phyloP scores from a whole-genome alignment of 2,113 vertebrate genomes.

The Solenodon paradoxus region DNA sequence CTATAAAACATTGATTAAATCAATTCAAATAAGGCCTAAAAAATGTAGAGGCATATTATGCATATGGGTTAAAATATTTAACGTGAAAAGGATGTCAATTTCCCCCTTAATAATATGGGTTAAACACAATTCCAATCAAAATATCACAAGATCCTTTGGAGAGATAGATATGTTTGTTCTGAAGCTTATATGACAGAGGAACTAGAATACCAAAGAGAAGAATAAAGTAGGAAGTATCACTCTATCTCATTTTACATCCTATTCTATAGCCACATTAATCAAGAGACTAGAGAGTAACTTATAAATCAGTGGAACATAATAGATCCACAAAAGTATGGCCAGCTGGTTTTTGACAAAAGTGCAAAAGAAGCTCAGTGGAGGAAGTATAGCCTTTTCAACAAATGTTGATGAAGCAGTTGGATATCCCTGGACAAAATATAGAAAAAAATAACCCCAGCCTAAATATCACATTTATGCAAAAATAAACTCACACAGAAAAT shows the following conservation, averaged over 20 bases:
- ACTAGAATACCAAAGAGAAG: not conserved
- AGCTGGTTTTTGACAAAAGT: not conserved
- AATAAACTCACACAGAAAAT: not conserved
- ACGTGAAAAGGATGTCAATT: not conserved
- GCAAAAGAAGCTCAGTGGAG: not conserved
- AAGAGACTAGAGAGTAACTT: not conserved
- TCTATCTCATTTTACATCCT: not conserved
- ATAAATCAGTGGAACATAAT: not conserved
- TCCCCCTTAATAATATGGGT: not conserved
- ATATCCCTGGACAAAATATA: not conserved
- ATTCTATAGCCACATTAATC: not conserved
- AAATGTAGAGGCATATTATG: not conserved
- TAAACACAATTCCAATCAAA: not conserved
- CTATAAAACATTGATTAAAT: not conserved
- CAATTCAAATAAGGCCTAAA: not conserved
- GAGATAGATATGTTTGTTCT: not conserved
- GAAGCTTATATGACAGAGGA: not conserved
- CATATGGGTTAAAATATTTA: not conserved
- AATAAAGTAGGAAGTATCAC: not conserved
- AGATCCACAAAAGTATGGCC: not conserved
- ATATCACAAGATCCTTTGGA: not conserved
- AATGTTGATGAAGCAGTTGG: not conserved
- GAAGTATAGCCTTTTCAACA: not conserved
- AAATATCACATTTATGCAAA: not conserved
- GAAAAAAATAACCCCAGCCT: not conserved